Evolutionary conservation across 2,113 vertebrate species (phyloP).

Genomic region (Indicator indicator): DNA sequence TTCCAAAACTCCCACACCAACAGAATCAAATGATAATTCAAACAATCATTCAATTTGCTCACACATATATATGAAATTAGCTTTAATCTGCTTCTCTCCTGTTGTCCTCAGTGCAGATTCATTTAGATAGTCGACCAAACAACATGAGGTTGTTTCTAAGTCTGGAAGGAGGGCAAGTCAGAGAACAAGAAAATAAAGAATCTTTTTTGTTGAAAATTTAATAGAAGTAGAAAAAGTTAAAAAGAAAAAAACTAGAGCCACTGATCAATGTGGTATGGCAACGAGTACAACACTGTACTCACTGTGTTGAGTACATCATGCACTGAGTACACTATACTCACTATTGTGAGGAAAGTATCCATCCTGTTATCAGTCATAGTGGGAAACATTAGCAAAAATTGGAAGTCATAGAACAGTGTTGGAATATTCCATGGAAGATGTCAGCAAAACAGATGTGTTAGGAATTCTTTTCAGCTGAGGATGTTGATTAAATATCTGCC

Average conservation of each 20-base stretch:
- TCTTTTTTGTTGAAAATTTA: not conserved
- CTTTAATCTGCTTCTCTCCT: not conserved
- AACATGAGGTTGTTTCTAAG: not conserved
- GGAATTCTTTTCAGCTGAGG: not conserved
- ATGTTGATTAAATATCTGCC: not conserved
- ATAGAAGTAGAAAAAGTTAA: not conserved
- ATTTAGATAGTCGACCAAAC: not conserved
- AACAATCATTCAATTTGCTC: not conserved
- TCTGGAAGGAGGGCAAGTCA: not conserved
- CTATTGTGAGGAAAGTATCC: not conserved
- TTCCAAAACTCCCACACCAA: not conserved
- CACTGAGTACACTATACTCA: too few relatives aligned
- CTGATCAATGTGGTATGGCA: not conserved
- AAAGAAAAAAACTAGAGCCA: not conserved
- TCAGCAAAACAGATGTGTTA: not conserved
- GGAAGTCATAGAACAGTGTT: not conserved
- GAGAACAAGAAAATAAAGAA: not conserved
- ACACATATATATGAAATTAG: not conserved
- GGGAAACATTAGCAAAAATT: not conserved
- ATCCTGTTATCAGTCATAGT: not conserved
- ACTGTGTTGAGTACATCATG: too few relatives aligned
- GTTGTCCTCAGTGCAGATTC: not conserved
- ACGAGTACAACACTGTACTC: not conserved
- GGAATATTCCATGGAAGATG: not conserved
- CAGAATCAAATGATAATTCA: not conserved